Conservation (phyloP, 2,888 invertebrate genomes). For the Agriotes lineatus region DNA sequence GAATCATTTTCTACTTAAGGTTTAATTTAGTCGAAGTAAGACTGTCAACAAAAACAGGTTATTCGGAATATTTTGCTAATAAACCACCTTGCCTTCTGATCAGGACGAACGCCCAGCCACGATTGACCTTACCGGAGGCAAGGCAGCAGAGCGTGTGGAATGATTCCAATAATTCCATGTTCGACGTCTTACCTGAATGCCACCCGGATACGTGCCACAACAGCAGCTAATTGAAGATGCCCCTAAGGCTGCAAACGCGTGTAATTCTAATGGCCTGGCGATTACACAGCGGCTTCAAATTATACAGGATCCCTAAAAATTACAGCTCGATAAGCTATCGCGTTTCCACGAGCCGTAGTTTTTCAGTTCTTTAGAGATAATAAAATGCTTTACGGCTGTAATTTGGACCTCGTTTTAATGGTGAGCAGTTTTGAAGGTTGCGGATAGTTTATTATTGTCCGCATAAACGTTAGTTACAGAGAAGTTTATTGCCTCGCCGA, state of each 20-base stretch:
- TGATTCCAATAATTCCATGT: not conserved
- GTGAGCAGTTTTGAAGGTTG: constrained; percentile 6
- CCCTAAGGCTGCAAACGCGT: not conserved
- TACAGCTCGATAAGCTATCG: not conserved
- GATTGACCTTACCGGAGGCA: constrained; percentile 2
- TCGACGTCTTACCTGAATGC: not conserved
- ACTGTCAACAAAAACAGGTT: too few species aligned
- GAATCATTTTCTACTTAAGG: too few species aligned
- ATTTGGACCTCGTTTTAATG: constrained; percentile 9
- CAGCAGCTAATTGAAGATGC: not conserved
- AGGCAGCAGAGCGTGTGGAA: not conserved
- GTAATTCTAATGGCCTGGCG: not conserved
- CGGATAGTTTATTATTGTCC: not conserved
- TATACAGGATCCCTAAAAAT: not conserved
- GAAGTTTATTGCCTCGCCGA: not conserved
- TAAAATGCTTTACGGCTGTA: constrained; percentile 2
- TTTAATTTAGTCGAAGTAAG: too few species aligned
- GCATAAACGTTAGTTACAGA: not conserved
- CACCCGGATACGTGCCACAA: not conserved
- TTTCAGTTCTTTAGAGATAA: not conserved
- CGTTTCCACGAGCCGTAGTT: not conserved
- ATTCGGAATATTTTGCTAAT: too few species aligned
- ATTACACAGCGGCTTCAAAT: not conserved
- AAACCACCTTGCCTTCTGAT: too few species aligned
- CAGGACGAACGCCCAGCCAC: not conserved